Conservation (phyloP, 2,888 invertebrate species). For the Protophormia terraenovae region DNA sequence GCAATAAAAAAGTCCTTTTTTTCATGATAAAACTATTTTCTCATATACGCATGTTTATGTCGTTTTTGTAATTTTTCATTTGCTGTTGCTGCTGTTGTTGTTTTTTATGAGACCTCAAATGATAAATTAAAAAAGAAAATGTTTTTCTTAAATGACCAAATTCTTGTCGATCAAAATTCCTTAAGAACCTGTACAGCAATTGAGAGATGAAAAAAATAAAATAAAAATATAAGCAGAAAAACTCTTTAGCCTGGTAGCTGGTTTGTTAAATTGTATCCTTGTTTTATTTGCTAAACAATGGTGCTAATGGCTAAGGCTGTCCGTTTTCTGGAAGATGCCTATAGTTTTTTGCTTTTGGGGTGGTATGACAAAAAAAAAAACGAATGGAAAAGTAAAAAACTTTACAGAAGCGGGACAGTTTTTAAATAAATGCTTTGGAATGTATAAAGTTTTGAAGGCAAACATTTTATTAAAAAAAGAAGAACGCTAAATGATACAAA, state of each 20-base stretch:
- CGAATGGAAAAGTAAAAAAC: not conserved
- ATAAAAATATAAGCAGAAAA: slow-evolving; percentile 11
- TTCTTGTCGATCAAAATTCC: slow-evolving; percentile 82
- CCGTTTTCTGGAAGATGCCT: too few species aligned
- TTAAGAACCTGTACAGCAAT: slow-evolving; percentile 73
- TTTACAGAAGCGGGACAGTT: not conserved
- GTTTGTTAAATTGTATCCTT: slow-evolving; percentile 8
- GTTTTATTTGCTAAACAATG: not conserved
- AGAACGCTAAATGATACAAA: slow-evolving; percentile 41
- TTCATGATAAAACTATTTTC: slow-evolving; percentile 61
- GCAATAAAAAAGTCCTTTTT: too few species aligned
- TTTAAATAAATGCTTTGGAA: slow-evolving; percentile 63
- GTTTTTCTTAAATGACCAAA: slow-evolving; percentile 80
- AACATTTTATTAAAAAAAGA: slow-evolving; percentile 13
- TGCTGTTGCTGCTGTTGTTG: not conserved
- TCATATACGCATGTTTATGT: slow-evolving; percentile 64
- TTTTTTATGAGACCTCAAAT: slow-evolving; percentile 71
- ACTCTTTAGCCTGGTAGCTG: not conserved
- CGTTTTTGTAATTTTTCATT: slow-evolving; percentile 58
- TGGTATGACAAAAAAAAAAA: slow-evolving; percentile 34
- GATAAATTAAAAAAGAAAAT: slow-evolving; percentile 80
- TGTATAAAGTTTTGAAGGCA: slow-evolving; percentile 61
- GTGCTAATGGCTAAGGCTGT: slow-evolving; percentile 57
- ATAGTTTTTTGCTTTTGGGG: slow-evolving; percentile 49
- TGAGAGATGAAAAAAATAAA: slow-evolving; percentile 15